These are phyloP conservation scores for Drosophila bunnanda DNA, from an alignment of 2,888 invertebrate species.

Conservation along the genomic window DNA sequence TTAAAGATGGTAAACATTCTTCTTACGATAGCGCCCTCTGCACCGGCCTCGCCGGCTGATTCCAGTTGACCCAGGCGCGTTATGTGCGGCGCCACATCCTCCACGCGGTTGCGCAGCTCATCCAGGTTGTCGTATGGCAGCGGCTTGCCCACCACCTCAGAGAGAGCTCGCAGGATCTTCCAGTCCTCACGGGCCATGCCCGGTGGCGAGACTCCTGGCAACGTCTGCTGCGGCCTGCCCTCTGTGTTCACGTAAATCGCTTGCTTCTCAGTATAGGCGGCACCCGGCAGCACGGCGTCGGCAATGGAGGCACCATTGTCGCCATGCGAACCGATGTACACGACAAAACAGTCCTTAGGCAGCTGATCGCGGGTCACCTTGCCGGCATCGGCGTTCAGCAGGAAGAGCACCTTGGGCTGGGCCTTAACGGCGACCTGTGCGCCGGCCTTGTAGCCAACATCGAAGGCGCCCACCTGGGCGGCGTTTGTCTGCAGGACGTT, in stretches of 20 bases:
- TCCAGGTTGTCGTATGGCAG: conserved; percentile 95
- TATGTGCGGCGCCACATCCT: conserved; percentile 95
- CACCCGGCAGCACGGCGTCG: conserved; percentile 96
- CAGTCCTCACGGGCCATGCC: conserved; percentile 98
- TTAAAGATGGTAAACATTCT: background rate
- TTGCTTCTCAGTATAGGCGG: conserved; percentile 99
- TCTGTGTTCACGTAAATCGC: conserved; percentile 99
- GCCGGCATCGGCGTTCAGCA: conserved; percentile 97
- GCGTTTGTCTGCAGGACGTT: conserved; percentile 98
- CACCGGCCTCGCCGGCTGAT: conserved; percentile 91
- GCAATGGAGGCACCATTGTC: conserved; percentile 97
- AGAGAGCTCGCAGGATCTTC: conserved; percentile 98
- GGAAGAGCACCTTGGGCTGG: conserved; percentile 92
- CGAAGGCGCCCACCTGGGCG: conserved; percentile 96
- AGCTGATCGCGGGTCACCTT: conserved; percentile 91
- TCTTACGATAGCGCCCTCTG: conserved; percentile 87
- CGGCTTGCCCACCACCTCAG: conserved; percentile 92
- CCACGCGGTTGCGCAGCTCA: conserved; percentile 92
- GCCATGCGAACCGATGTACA: conserved; percentile 98
- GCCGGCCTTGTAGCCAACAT: conserved; percentile 95
- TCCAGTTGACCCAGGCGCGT: conserved; percentile 93
- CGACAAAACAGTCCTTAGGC: conserved; percentile 92
- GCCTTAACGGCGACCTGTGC: conserved; percentile 87
- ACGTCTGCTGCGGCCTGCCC: conserved; percentile 96
- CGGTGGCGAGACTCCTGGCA: conserved; percentile 94